Evolutionary conservation across 2,113 vertebrate genomes (phyloP), one percentile per base, ranked within the genome.

Genomic region (Eurypyga helias): DNA sequence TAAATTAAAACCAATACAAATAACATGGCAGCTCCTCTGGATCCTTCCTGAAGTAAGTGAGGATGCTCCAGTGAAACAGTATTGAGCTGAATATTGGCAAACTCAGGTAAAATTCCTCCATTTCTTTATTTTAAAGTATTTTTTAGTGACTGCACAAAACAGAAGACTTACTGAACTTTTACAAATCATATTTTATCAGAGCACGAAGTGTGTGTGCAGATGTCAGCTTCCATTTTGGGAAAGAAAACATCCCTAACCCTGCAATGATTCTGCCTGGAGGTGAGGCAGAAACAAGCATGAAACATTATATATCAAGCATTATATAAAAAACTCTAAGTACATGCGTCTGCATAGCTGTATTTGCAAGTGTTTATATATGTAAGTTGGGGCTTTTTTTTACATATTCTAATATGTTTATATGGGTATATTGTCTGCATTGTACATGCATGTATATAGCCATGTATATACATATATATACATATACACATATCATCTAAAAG

Each of bases 301-400:
- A 84, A 80, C 5, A 4, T 28, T 60, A 49, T 65, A 45, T 79
- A 49, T 55, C 17, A 21, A 24, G 20, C 5, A 46, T 34, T 28
- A 51, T 18, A 46, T 33, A 70, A 70, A 73, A 33, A 29, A 10
- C 11, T 45, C 2, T 24, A 64, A 48, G 16, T 52, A 12, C 24
- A 45, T 25, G 8, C 29, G 11, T 29, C 34, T 81, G 8, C 16
- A 78, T 6, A 70, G 4, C 11, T 64, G 12, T 54, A 48, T 70
- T 60, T 70, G 28, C 46, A 69, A 41, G 43, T 46, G 11, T 19
- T 88, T 75, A 29, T 43, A 29, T 13, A 31, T 10, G 8, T 88
- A 34, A 76, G 4, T 11, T 60, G 16, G 15, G 20, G 4, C 0
- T 0, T 0, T 69, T 75, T 76, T 83, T 52, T 26, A 58, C 5